These are phyloP conservation scores for Tachysurus fulvidraco DNA, from an alignment of 2,113 vertebrate species.

Conservation along the genomic window DNA sequence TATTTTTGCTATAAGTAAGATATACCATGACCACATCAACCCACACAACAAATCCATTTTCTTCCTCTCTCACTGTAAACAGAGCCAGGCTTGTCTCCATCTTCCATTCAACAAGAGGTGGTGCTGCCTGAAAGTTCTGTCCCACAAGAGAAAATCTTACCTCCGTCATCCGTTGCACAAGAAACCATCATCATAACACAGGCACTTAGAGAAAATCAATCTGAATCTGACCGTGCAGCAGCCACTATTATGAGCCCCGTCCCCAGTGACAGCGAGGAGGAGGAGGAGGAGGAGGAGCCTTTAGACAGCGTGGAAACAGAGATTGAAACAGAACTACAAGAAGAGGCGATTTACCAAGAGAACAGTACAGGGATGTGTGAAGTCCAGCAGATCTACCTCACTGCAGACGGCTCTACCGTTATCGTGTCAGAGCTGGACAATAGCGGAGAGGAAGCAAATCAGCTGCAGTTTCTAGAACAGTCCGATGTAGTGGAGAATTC, in stretches of 20 bases:
- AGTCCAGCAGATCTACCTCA: constrained; percentile 54
- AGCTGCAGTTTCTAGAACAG: constrained; percentile 49
- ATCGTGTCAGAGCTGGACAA: constrained; percentile 49
- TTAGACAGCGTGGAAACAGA: neutral
- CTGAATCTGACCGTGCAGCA: constrained; percentile 38
- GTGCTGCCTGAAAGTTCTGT: constrained; percentile 5
- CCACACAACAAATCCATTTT: constrained; percentile 17
- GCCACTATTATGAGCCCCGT: constrained; percentile 45
- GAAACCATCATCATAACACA: constrained; percentile 46
- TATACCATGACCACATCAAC: constrained; percentile 7
- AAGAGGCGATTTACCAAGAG: constrained; percentile 42
- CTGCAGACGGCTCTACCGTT: constrained; percentile 48
- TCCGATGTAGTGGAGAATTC: constrained; percentile 4
- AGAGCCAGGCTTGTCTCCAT: neutral
- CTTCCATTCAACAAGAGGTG: constrained; percentile 30
- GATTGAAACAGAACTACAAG: constrained; percentile 37
- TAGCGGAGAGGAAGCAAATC: constrained; percentile 28
- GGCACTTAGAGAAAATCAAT: constrained; percentile 14
- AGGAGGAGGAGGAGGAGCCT: constrained; percentile 17
- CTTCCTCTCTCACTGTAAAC: neutral
- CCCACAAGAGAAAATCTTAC: constrained; percentile 25
- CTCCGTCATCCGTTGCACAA: constrained; percentile 43
- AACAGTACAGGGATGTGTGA: constrained; percentile 44
- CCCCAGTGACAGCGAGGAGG: constrained; percentile 40
- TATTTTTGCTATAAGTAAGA: neutral